These are phyloP conservation scores for Metellina segmentata DNA, from an alignment of 2,888 invertebrate species.

Conservation along the genomic window DNA sequence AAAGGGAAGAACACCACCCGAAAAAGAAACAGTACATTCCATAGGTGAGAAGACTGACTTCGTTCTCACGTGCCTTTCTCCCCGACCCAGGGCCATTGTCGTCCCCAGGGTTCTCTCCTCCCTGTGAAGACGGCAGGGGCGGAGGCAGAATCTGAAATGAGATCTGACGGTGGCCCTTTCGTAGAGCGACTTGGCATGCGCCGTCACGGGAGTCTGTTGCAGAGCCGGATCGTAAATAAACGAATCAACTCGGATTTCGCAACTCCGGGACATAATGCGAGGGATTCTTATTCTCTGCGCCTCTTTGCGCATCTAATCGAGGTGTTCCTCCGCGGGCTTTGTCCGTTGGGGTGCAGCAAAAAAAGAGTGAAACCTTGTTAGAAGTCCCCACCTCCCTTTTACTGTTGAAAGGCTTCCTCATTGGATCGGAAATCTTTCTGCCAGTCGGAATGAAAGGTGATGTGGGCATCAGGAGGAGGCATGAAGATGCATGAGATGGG, in stretches of 20 bases:
- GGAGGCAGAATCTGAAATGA: conserved; percentile 46
- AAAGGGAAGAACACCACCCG: not conserved
- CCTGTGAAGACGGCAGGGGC: not conserved
- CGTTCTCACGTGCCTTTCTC: not conserved
- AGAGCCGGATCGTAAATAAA: conserved; percentile 43
- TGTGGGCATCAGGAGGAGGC: too few relatives aligned
- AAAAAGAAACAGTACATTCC: not conserved
- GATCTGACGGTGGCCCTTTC: conserved; percentile 14
- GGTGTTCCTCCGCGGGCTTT: not conserved
- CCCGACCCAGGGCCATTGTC: conserved; percentile 1
- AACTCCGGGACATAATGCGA: conserved; percentile 9
- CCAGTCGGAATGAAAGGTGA: too few relatives aligned
- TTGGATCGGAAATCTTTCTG: too few relatives aligned
- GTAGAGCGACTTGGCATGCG: conserved; percentile 30
- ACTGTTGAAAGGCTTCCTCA: too few relatives aligned
- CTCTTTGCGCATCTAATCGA: conserved; percentile 17
- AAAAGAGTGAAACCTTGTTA: not conserved
- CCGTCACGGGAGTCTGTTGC: not conserved
- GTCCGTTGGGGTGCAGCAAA: too few relatives aligned
- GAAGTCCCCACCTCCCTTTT: too few relatives aligned
- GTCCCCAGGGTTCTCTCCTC: conserved; percentile 26
- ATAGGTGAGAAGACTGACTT: not conserved
- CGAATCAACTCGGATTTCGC: conserved; percentile 59
- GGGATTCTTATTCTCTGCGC: not conserved
- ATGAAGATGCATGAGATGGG: too few relatives aligned